phyloP scores from a whole-genome alignment of 2,888 invertebrate species.

The Pimpla rufipes region DNA sequence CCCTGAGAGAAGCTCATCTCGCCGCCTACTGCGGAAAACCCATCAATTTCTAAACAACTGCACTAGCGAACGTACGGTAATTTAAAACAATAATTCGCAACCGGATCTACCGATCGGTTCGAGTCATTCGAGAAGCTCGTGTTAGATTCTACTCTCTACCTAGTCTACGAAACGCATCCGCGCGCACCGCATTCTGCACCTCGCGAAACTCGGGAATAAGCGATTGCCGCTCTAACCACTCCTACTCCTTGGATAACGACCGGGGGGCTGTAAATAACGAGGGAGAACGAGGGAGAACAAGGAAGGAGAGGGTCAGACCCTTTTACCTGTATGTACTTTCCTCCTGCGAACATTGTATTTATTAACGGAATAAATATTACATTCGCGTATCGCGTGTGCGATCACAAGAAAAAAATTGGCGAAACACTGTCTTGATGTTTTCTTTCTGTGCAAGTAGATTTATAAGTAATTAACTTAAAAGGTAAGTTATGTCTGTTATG shows the following conservation, averaged over 20 bases:
- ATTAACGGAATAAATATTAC: constrained; percentile 81
- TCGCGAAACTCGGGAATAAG: constrained; percentile 46
- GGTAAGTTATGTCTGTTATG: not conserved
- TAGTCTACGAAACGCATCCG: constrained; percentile 74
- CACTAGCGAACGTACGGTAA: not conserved
- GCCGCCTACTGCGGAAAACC: constrained; percentile 98
- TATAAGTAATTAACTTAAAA: not conserved
- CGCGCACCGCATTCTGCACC: constrained; percentile 32
- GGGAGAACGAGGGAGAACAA: constrained; percentile 58
- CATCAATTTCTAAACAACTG: constrained; percentile 93
- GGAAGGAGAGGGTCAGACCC: constrained; percentile 56
- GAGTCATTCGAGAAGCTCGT: constrained; percentile 69
- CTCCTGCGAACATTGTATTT: constrained; percentile 80
- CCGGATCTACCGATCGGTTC: constrained; percentile 56
- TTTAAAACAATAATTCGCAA: constrained; percentile 5
- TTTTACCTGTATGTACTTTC: constrained; percentile 76
- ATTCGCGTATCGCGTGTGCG: constrained; percentile 39
- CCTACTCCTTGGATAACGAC: constrained; percentile 67
- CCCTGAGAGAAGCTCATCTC: constrained; percentile 98
- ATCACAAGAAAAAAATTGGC: constrained; percentile 29
- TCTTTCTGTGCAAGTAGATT: not conserved
- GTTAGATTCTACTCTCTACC: constrained; percentile 74
- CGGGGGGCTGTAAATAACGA: constrained; percentile 76
- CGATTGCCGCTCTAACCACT: constrained; percentile 69
- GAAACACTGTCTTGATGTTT: not conserved